A percentile compares a stretch with the other conserved stretches of the same genome.
Conservation (phyloP, 2,888 invertebrate genomes). For the Heliconius aoede region DNA sequence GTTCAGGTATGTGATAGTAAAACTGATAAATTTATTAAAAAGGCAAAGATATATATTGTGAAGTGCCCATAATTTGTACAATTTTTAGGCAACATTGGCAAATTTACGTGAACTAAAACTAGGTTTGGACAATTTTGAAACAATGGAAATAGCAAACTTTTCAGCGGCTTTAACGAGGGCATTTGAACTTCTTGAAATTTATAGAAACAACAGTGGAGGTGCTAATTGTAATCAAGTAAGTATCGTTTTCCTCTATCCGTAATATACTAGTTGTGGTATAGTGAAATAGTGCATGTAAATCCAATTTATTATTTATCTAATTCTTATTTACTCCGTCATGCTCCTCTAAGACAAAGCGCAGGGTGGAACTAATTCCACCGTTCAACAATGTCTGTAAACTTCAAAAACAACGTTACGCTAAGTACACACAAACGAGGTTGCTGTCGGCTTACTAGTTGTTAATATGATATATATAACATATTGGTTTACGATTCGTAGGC, state of each 20-base stretch:
- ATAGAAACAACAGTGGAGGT: conserved; percentile 85
- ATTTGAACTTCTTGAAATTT: conserved; percentile 91
- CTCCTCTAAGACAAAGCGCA: too few relatives aligned
- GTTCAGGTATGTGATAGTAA: conserved; percentile 88
- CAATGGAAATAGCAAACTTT: conserved; percentile 97
- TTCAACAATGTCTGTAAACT: too few relatives aligned
- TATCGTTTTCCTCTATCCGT: background rate
- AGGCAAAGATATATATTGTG: background rate
- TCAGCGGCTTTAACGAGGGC: conserved; percentile 94
- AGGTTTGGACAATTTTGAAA: conserved; percentile 89
- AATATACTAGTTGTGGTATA: too few relatives aligned
- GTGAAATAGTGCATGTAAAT: too few relatives aligned
- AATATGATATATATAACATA: background rate
- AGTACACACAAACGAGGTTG: background rate
- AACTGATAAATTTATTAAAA: background rate
- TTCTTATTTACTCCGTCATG: too few relatives aligned
- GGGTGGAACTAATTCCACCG: too few relatives aligned
- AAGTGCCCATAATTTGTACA: background rate
- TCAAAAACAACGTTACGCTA: too few relatives aligned
- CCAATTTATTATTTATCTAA: too few relatives aligned
- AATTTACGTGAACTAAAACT: conserved; percentile 93
- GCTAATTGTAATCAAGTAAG: conserved; percentile 85
- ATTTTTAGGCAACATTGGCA: conserved; percentile 89
- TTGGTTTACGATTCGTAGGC: conserved; percentile 85
- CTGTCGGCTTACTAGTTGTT: background rate